These are phyloP conservation scores for Philopedon plagiatum DNA, from an alignment of 2,888 invertebrate genomes.

Conservation along the genomic window DNA sequence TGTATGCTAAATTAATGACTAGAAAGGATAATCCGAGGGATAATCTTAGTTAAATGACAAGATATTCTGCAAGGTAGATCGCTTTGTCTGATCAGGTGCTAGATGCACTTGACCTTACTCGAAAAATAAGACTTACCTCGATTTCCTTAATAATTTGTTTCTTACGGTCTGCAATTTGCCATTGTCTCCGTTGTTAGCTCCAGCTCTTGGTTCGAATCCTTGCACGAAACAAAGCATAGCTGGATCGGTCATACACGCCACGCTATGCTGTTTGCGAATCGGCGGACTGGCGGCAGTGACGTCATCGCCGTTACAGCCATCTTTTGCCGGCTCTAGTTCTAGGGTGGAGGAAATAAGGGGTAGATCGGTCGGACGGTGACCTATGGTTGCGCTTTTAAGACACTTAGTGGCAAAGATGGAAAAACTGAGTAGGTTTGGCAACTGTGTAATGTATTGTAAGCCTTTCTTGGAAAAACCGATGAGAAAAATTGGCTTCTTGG, in stretches of 20 bases:
- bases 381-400: constrained; percentile 35
- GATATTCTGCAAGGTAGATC: no score
- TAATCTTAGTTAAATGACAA: no score
- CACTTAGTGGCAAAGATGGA: constrained; percentile 2
- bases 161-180: constrained; percentile 37
- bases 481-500: neutral
- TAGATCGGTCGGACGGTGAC: constrained; percentile 39
- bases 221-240: constrained; percentile 67
- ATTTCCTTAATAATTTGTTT: constrained; percentile 44
- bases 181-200: constrained; percentile 40
- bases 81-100: no score
- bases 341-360: constrained; percentile 35
- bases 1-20: no score
- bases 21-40: no score
- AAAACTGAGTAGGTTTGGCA: neutral
- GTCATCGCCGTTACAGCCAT: constrained; percentile 27
- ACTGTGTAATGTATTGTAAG: neutral
- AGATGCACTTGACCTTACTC: no score
- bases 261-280: constrained; percentile 55
- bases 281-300: constrained; percentile 19
- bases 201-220: constrained; percentile 34
- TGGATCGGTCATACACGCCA: constrained; percentile 55
- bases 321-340: constrained; percentile 25
- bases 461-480: neutral
- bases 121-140: constrained; percentile 37